phyloP scores from a whole-genome alignment of 1,140 invertebrate species.

The Drosophila novamexicana region DNA sequence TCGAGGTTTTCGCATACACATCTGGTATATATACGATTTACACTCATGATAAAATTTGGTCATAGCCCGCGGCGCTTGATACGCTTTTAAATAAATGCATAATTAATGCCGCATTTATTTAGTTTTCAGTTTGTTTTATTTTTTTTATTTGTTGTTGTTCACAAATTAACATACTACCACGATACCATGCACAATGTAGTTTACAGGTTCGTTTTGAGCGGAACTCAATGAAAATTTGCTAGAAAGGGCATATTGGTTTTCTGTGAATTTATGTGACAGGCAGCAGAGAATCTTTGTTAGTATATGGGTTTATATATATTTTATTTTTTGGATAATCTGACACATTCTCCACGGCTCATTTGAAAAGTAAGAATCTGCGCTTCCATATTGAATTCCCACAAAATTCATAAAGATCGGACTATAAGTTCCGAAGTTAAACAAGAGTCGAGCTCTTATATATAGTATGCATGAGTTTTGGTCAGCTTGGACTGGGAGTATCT shows the following conservation, averaged over 20 bases:
- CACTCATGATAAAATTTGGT: constrained; percentile 48
- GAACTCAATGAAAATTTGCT: no score
- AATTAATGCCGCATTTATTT: constrained; percentile 63
- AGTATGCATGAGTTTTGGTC: no score
- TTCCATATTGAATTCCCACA: no score
- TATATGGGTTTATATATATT: background rate
- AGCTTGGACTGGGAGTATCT: no score
- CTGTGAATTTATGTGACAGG: no score
- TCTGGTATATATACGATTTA: constrained; percentile 19
- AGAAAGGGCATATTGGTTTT: no score
- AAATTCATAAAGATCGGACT: no score
- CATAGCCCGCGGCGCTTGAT: constrained; percentile 54
- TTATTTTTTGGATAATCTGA: background rate
- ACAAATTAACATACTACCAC: constrained; percentile 65
- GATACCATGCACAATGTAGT: constrained; percentile 29
- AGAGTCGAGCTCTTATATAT: no score
- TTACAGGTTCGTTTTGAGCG: background rate
- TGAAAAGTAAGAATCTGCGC: no score
- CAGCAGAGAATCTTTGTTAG: no score
- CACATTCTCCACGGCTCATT: no score
- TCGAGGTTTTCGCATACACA: constrained; percentile 66
- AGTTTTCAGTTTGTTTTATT: constrained; percentile 25
- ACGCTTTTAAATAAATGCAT: constrained; percentile 73
- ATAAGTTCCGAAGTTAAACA: no score
- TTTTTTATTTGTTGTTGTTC: constrained; percentile 7